phyloP scores from a whole-genome alignment of 2,797 vertebrate genomes.

The Hyperoplus immaculatus region DNA sequence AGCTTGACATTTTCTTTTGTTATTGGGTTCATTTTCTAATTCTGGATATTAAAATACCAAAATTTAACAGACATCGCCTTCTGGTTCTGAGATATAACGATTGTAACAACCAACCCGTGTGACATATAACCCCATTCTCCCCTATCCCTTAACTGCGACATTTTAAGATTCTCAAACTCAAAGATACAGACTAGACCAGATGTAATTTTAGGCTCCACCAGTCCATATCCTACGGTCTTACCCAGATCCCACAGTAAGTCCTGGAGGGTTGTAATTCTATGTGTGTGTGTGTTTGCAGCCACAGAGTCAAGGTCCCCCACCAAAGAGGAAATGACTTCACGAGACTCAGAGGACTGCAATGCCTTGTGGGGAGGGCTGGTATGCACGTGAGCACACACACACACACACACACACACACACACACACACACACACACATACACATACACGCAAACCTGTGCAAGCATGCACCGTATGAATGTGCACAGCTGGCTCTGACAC shows the following conservation, averaged over 20 bases:
- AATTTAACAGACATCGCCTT: no score
- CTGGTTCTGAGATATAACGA: no score
- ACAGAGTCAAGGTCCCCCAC: slow-evolving; percentile 51
- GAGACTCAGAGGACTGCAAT: slow-evolving; percentile 46
- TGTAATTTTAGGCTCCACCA: neutral
- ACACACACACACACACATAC: slow-evolving; percentile 16
- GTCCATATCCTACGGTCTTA: slow-evolving; percentile 10
- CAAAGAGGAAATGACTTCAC: slow-evolving; percentile 74
- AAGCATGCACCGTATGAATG: slow-evolving; percentile 4
- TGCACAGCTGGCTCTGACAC: slow-evolving; percentile 8
- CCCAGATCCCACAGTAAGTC: slow-evolving; percentile 8
- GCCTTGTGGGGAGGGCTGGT: slow-evolving; percentile 41
- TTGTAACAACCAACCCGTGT: no score
- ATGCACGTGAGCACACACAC: slow-evolving; percentile 34
- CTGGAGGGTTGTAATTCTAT: slow-evolving; percentile 40
- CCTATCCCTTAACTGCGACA: no score
- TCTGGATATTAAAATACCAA: no score
- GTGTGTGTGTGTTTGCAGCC: slow-evolving; percentile 25
- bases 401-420: slow-evolving; percentile 21
- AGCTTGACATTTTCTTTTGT: no score
- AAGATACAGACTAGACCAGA: slow-evolving; percentile 1
- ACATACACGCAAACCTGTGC: slow-evolving; percentile 27
- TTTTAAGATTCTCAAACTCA: neutral
- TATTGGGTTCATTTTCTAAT: no score
- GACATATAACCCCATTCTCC: no score